Base-by-base conservation (phyloP, 1,140 invertebrate genomes). In the Drosophila nigromelanica region DNA sequence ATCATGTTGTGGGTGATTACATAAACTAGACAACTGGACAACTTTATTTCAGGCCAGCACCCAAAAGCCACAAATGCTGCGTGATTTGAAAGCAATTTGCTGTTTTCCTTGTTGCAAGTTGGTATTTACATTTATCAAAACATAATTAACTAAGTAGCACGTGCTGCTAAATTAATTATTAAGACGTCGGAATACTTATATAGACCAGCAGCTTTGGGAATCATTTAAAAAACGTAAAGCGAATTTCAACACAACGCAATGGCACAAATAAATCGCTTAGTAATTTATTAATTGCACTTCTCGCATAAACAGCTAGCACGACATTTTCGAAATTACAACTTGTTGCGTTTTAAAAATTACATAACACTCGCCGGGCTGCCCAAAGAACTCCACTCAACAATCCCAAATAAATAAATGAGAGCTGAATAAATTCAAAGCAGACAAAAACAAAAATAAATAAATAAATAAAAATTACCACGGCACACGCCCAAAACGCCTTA, bases 1-100 rank as follows among this genome's bases (percentile, higher is more conserved):
- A 86, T 86, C 82, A 85, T 70, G 78, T 87, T 87, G 81, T 87
- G 81, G 81, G 82, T 81, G 81, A 86, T 86, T 86, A 87, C 82
- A 86, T 86, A 86, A 86, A 78, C 75, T 72, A 78, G 78, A 76
- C 74, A 76, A 47, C 58, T 35, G 52, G 73, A 83, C 79, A 82
- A 82, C 80, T 86, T 89, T 74, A 86, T 86, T 87, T 86, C 61
- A 43, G 64, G 42, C 64, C 48, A 48, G 45, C 30, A 18, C 10
- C 15, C 54, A 47, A 47, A 43, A 68, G n/a, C 45, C 45, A 39
- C 5, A 30, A 76, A 62, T 73, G 60, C 70, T 67, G 80, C 67
- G 72, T 66, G 73, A 76, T 86, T 87, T 81, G 71, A 86, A 87
- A 81, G 82, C 78, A 81, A 87, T 82, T 86, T 72, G 75, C 69